Evolutionary conservation across 1,140 invertebrate species (phyloP), one percentile per base, ranked within the genome.

Genomic region (Triops cancriformis): DNA sequence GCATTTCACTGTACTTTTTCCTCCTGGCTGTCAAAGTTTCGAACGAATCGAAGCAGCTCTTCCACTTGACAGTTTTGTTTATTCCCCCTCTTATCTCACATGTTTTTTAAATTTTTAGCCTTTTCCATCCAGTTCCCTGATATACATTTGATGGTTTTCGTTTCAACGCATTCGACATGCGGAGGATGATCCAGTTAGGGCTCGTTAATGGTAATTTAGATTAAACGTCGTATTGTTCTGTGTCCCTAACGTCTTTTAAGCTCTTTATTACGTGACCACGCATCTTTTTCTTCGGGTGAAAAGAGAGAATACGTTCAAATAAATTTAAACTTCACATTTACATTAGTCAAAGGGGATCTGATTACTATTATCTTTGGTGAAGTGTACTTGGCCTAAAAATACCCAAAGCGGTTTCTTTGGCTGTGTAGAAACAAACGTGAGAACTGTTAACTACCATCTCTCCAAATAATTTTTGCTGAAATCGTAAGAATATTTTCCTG

Each of bases 201-300:
- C 23, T 23, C 14, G 51, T 64, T 64, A 64, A 64, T 64, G 51
- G 51, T 64, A 64, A 64, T 64, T 64, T 18, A 64, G 51, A 23
- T 64, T 64, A 64, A 64, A 64, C 51, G 51, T 64, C 51, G 51
- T 23, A 64, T 64, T 64, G 51, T 64, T 64, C 51, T 37, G 31
- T 37, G 31, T 37, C 31, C 31, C 31, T 64, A 64, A 7, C 14
- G 51, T n/a, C 23, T 64, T 18, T 64, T 18, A 23, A 23, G 51
- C 51, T 64, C 31, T 37, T 64, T 64, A 6, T 64, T 64, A n/a
- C 51, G 51, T 64, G 51, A 64, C 51, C 51, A 18, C 23, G 51
- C 51, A 64, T 64, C 23, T n/a, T 23, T 64, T 64, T 64, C 1
- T n/a, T n/a, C 51, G 3, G 14, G 51, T 10, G 5, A 7, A 64